Conservation (phyloP, 2,113 vertebrate species). For the Catharus minimus region DNA sequence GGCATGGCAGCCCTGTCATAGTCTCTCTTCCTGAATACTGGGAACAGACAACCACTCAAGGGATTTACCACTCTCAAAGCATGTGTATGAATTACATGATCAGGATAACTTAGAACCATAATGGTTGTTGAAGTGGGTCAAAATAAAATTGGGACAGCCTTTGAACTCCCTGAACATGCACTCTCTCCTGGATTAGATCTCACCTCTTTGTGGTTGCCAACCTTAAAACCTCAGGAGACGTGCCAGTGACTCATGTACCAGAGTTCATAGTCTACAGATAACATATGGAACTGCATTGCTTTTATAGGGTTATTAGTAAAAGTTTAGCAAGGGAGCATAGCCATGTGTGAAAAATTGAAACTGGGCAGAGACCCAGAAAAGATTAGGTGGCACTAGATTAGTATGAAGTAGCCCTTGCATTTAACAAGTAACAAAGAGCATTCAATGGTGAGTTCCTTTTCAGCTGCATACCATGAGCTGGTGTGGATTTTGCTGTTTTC, state of each 20-base stretch:
- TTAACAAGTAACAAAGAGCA: background rate
- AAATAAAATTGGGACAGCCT: background rate
- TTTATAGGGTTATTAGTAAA: background rate
- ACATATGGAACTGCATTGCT: background rate
- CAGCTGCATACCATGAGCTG: background rate
- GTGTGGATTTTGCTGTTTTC: background rate
- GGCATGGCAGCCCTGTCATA: background rate
- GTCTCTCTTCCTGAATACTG: background rate
- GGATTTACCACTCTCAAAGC: background rate
- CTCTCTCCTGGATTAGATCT: background rate
- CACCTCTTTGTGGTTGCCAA: background rate
- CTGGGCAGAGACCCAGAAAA: background rate
- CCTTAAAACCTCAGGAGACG: background rate
- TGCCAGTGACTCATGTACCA: background rate
- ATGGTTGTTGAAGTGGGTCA: background rate
- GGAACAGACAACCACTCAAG: background rate
- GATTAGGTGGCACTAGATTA: background rate
- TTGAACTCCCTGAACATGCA: background rate
- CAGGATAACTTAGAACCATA: background rate
- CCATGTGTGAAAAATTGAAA: background rate
- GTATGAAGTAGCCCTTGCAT: background rate
- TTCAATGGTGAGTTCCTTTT: background rate
- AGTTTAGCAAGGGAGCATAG: background rate
- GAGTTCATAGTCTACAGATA: background rate
- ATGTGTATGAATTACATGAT: rapidly evolving